Conservation (phyloP, 2,888 invertebrate species). For the Eupithecia centaureata region DNA sequence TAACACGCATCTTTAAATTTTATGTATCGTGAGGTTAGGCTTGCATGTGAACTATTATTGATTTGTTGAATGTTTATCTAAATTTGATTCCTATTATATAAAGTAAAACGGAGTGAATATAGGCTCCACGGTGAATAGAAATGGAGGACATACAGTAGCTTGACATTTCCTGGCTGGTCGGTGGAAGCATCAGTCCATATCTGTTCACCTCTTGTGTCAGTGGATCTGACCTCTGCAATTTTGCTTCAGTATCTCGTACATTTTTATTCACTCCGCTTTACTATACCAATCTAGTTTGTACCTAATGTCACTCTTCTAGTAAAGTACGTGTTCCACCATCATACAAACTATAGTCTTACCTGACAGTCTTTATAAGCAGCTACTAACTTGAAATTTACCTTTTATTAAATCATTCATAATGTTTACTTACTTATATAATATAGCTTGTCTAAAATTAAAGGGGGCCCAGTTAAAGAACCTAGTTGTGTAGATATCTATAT, state of each 20-base stretch:
- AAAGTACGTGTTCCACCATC: not conserved
- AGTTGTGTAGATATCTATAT: not conserved
- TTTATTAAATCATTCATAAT: not conserved
- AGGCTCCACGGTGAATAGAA: too few relatives aligned
- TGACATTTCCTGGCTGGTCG: too few relatives aligned
- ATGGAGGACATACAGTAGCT: too few relatives aligned
- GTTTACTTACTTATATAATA: not conserved
- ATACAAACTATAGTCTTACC: not conserved
- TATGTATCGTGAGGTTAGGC: slow-evolving; percentile 41
- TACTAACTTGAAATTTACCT: not conserved
- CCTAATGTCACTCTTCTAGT: not conserved
- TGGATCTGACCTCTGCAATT: too few relatives aligned
- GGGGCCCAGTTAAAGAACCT: not conserved
- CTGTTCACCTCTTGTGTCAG: too few relatives aligned
- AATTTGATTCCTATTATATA: not conserved
- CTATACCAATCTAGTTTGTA: not conserved
- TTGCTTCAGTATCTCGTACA: too few relatives aligned
- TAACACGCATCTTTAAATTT: slow-evolving; percentile 28
- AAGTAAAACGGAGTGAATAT: too few relatives aligned
- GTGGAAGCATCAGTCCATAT: too few relatives aligned
- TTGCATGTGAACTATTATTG: not conserved
- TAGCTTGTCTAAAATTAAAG: not conserved
- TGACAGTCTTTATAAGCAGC: not conserved
- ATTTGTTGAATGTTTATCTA: not conserved
- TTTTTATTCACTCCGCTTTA: too few relatives aligned